These are phyloP conservation scores for Dryobates pubescens DNA, from an alignment of 2,797 vertebrate genomes.

Conservation along the genomic window DNA sequence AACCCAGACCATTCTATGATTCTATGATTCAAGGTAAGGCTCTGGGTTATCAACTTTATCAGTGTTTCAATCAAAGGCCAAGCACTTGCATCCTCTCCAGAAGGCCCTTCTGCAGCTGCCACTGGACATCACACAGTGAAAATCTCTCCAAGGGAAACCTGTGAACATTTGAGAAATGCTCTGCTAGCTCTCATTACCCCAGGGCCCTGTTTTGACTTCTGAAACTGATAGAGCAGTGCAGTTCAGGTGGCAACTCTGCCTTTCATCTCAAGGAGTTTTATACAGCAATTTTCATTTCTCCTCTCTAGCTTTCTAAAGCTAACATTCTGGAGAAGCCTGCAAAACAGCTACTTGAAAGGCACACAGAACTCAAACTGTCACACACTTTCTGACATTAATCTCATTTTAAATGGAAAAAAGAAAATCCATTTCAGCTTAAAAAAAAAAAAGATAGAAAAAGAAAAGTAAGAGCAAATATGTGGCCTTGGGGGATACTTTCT, in stretches of 20 bases:
- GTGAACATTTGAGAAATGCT: not conserved
- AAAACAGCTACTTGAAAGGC: slow-evolving; percentile 12
- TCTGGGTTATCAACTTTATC: not conserved
- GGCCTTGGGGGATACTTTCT: not conserved
- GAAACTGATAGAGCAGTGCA: not conserved
- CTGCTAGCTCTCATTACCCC: not conserved
- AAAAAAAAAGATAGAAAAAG: not conserved
- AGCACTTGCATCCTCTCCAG: not conserved
- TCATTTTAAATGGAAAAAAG: not conserved
- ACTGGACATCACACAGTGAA: not conserved
- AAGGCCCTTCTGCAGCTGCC: not conserved
- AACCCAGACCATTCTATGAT: too few relatives aligned
- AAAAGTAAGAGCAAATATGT: not conserved
- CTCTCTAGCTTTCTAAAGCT: not conserved
- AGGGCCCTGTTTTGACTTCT: not conserved
- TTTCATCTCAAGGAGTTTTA: not conserved
- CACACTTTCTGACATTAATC: not conserved
- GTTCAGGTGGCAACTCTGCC: not conserved
- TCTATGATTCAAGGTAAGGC: not conserved
- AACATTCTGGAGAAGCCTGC: not conserved
- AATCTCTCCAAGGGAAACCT: not conserved
- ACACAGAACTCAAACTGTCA: not conserved
- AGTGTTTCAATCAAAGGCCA: not conserved
- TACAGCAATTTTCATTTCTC: not conserved
- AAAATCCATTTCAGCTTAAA: not conserved